Conservation (phyloP, 2,113 vertebrate species). For the Calyptommatus sinebrachiatus region DNA sequence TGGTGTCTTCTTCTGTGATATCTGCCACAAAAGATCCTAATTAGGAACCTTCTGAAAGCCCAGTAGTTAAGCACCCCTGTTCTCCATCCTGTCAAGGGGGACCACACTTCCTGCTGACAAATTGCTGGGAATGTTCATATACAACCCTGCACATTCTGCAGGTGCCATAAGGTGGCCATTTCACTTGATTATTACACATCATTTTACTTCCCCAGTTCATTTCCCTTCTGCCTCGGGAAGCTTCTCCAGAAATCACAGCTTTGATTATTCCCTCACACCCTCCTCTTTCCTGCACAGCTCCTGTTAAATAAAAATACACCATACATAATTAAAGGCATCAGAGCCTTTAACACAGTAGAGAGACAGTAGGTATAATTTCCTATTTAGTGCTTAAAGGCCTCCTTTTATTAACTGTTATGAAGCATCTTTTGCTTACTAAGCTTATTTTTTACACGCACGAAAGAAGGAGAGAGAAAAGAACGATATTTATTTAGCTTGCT, state of each 20-base stretch:
- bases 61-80: too few relatives aligned
- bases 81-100: background rate
- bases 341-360: conserved; percentile 65
- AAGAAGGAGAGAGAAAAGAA: too few relatives aligned
- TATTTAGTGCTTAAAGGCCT: conserved; percentile 58
- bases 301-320: conserved; percentile 67
- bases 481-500: background rate
- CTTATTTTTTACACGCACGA: conserved; percentile 47
- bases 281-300: conserved; percentile 40
- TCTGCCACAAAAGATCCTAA: too few relatives aligned
- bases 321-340: conserved; percentile 70
- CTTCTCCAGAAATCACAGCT: conserved; percentile 58
- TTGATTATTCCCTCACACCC: conserved; percentile 51
- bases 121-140: conserved; percentile 45
- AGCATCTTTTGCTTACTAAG: conserved; percentile 63
- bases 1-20: too few relatives aligned
- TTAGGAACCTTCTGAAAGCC: too few relatives aligned
- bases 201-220: conserved; percentile 66
- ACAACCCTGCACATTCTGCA: conserved; percentile 14
- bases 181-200: conserved; percentile 57
- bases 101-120: conserved; percentile 25
- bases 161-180: conserved; percentile 52
- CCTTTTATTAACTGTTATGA: conserved; percentile 64
- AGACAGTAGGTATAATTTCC: conserved; percentile 66
- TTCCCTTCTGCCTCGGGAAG: conserved; percentile 61